Evolutionary conservation across 2,113 vertebrate genomes (phyloP).

Genomic region (Poecilia latipinna): DNA sequence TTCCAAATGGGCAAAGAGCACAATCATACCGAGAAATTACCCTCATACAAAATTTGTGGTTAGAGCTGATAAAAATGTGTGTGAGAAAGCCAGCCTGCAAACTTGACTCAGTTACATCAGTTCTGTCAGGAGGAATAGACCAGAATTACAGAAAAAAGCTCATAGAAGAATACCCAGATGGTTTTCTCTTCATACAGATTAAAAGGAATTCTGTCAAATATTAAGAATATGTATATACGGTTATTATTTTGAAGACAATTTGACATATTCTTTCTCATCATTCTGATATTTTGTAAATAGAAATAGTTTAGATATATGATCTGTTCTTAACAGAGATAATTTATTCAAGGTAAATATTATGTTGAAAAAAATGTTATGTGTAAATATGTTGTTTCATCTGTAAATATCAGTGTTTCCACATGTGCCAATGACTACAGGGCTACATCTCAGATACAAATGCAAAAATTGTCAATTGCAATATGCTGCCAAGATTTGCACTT

Average conservation of each 20-base stretch:
- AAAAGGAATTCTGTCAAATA: conserved; percentile 10
- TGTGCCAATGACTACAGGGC: conserved; percentile 31
- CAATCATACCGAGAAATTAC: too few relatives aligned
- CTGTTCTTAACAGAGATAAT: not conserved
- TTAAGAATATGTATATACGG: not conserved
- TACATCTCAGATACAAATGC: conserved; percentile 3
- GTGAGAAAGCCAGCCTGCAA: not conserved
- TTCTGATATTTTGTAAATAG: not conserved
- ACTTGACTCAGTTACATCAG: not conserved
- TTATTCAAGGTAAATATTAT: not conserved
- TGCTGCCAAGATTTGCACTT: conserved; percentile 41
- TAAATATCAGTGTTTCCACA: conserved; percentile 6
- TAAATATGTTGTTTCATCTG: too few relatives aligned
- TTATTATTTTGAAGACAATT: not conserved
- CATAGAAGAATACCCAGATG: not conserved
- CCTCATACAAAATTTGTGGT: too few relatives aligned
- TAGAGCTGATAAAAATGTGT: too few relatives aligned
- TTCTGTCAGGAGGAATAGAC: not conserved
- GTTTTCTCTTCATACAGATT: too few relatives aligned
- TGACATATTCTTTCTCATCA: not conserved
- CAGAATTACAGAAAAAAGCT: not conserved
- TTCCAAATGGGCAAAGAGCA: too few relatives aligned
- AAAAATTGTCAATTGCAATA: conserved; percentile 13
- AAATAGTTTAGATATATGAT: not conserved
- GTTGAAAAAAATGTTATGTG: too few relatives aligned